A percentile compares a stretch with the other conserved stretches of the same genome.
These are phyloP conservation scores for Antheraea assamensis DNA, from an alignment of 2,888 invertebrate species.

Conservation along the genomic window DNA sequence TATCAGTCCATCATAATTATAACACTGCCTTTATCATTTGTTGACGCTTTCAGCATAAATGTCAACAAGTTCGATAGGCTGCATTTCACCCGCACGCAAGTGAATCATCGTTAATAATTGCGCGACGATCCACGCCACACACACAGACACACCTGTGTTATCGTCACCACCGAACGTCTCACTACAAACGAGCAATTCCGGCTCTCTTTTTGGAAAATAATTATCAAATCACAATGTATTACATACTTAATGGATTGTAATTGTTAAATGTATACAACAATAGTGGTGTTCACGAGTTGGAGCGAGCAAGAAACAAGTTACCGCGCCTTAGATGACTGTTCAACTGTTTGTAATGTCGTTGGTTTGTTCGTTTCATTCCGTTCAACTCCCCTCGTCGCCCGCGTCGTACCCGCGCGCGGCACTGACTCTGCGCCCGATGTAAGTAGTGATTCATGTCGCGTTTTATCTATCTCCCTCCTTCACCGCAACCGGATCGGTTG, in stretches of 20 bases:
- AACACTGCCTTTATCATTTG: constrained; percentile 73
- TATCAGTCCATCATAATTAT: constrained; percentile 78
- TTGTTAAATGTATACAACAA: constrained; percentile 39
- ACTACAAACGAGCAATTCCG: constrained; percentile 42
- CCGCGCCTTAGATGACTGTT: constrained; percentile 74
- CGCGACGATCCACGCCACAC: constrained; percentile 79
- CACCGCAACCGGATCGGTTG: constrained; percentile 81
- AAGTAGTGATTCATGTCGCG: constrained; percentile 82
- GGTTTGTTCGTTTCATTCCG: constrained; percentile 72
- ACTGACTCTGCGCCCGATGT: constrained; percentile 68
- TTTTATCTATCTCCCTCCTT: constrained; percentile 82
- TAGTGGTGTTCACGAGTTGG: constrained; percentile 45
- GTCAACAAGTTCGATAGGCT: constrained; percentile 80
- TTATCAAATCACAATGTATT: constrained; percentile 49
- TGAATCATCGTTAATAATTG: constrained; percentile 82
- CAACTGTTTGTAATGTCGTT: constrained; percentile 77
- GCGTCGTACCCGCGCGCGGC: constrained; percentile 57
- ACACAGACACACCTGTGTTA: constrained; percentile 69
- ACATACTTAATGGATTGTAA: constrained; percentile 44
- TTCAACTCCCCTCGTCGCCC: constrained; percentile 56
- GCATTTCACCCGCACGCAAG: constrained; percentile 81
- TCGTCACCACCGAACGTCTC: constrained; percentile 41
- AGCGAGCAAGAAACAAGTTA: constrained; percentile 53
- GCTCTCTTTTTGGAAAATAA: constrained; percentile 50
- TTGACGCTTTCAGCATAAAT: constrained; percentile 75